Evolutionary conservation across 2,888 invertebrate species (phyloP), one percentile per base, ranked within the genome.

Genomic region (Zhengitettix transpicula): DNA sequence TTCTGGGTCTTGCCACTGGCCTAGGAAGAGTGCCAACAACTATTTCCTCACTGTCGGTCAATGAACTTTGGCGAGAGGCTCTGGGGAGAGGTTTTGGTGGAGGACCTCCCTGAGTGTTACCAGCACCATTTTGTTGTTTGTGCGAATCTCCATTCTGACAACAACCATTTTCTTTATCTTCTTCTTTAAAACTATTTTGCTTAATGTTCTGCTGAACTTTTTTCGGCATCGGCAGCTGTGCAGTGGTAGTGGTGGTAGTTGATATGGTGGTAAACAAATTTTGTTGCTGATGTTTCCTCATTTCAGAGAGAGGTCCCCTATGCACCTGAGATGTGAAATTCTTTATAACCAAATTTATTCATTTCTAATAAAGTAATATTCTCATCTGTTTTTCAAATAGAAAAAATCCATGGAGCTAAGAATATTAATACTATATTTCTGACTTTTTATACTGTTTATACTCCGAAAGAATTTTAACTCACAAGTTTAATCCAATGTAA

Each of bases 1-100:
- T 87, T 71, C 90, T 79, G 9, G 89, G 87, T 68, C 82, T 75
- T 62, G 81, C 81, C 51, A 81, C 78, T 10, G 82, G 82, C 68
- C 83, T 84, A 14, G 87, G 85, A 17, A 52, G 40, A 8, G 59
- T 42, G 10, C 54, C 52, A 17, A 55, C 58, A 42, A 58, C 52
- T 10, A 52, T 42, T 42, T 59, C 69, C 40, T 81, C 80, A 11
- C 78, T 78, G 67, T 89, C 89, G 1, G 86, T 85, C 60, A 89
- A 79, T 14, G 89, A 83, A 67, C 81, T 81, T 52, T 82, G 78
- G 67, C 84, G 77, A 54, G 82, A 88, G 0, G 86, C 84, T 67
- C 89, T 78, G 0, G 90, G 89, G 74, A 89, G 75, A 14, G 90
- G 89, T 70, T 89, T 89, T 0, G 89, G 89, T 1, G 85, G 83